phyloP scores from a whole-genome alignment of 2,888 invertebrate genomes.

The Ophion ventricosus region DNA sequence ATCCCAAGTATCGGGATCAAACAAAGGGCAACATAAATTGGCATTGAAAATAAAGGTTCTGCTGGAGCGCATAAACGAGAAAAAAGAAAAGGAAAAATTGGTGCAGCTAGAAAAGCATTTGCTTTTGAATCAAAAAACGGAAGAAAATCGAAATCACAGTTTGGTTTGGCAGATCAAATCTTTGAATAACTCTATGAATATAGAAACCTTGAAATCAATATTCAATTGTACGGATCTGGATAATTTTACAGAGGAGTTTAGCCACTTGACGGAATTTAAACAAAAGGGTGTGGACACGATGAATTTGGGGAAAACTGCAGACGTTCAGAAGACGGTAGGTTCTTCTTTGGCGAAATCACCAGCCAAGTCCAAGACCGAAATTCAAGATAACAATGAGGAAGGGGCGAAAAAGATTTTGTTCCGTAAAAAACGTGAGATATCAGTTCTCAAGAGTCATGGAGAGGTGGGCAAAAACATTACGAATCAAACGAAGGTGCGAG shows the following conservation, averaged over 20 bases:
- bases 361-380: neutral
- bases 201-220: conserved; percentile 66
- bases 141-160: conserved; percentile 57
- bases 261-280: conserved; percentile 22
- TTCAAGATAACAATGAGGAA: neutral
- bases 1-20: neutral
- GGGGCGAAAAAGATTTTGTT: neutral
- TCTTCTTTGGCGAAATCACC: conserved; percentile 4
- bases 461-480: conserved; percentile 32
- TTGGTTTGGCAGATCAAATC: conserved; percentile 65
- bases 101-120: conserved; percentile 70
- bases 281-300: neutral
- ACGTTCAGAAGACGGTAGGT: neutral
- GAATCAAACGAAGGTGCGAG: conserved; percentile 28
- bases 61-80: conserved; percentile 69
- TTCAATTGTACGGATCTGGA: conserved; percentile 67
- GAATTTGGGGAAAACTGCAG: neutral
- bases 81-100: conserved; percentile 66
- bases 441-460: neutral
- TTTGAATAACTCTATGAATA: conserved; percentile 68
- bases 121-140: conserved; percentile 63
- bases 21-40: conserved; percentile 49
- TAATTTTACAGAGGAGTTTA: conserved; percentile 45
- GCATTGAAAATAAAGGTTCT: conserved; percentile 69
- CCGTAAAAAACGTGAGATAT: conserved; percentile 39